Conservation (phyloP, 2,113 vertebrate species). For the Emydura subglobosa region DNA sequence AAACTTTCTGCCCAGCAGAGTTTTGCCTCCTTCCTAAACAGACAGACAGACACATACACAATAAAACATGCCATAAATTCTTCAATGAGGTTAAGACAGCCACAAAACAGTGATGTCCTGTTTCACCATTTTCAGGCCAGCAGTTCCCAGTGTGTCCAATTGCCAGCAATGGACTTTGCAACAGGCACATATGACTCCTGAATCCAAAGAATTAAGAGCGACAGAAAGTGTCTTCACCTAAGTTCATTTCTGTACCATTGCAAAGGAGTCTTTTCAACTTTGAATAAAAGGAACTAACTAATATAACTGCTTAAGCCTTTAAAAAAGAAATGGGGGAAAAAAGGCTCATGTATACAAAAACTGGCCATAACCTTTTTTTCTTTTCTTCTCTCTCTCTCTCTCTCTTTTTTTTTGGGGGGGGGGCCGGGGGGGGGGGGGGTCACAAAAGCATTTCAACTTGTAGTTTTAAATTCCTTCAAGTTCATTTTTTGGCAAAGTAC, state of each 20-base stretch:
- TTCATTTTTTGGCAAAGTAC: background rate
- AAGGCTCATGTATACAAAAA: constrained; percentile 69
- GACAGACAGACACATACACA: constrained; percentile 41
- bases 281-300: constrained; percentile 50
- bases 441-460: constrained; percentile 12
- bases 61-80: constrained; percentile 54
- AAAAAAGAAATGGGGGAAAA: background rate
- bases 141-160: constrained; percentile 59
- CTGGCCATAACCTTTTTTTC: constrained; percentile 71
- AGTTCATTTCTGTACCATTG: constrained; percentile 7
- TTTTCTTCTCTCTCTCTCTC: background rate
- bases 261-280: constrained; percentile 45
- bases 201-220: constrained; percentile 32
- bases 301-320: constrained; percentile 58
- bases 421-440: background rate
- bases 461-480: background rate
- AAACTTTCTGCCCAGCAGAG: constrained; percentile 52
- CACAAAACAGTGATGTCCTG: constrained; percentile 20
- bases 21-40: background rate
- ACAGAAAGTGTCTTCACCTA: constrained; percentile 50
- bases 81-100: constrained; percentile 36
- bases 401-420: background rate
- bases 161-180: constrained; percentile 61
- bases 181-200: constrained; percentile 36
- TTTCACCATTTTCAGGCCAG: constrained; percentile 52